Evolutionary conservation across 2,113 vertebrate species (phyloP), one percentile per base, ranked within the genome.

Genomic region (Heterocephalus glaber): DNA sequence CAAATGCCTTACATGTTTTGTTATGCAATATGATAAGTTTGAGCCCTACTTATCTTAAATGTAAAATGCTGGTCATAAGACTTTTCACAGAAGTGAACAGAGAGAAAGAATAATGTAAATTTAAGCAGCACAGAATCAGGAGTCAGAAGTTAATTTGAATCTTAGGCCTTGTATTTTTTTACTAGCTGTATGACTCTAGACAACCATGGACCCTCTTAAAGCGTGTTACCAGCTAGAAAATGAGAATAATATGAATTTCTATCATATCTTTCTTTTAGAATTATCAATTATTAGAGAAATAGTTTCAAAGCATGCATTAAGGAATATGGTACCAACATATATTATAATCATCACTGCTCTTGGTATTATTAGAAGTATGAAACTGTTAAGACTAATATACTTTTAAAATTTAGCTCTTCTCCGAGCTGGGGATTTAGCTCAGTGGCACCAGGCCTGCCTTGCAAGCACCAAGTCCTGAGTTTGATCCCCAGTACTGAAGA

Each of bases 261-360:
- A 58, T 14, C 19, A 33, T 56, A 30, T 4, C 22, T 77, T 26
- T 24, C 13, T 65, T 82, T 70, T 54, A 44, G 33, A 93, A 65
- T 58, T 83, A 2, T 82, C 76, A 89, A 41, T 58, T 88, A 94
- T 68, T 33, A 90, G n/a, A 93, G 80, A 95, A 86, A 86, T 49
- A 89, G 35, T 68, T 58, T 90, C 17, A 95, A 95, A 95, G 66
- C 47, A 56, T 44, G 26, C 44, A 76, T 6, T 74, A 41, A 68
- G 28, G 80, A 83, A 41, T 47, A 86, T 93, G 77, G 60, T 79
- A 93, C 28, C 28, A 83, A 89, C 22, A 77, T 17, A 89, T 79
- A 82, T 54, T 44, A 20, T 60, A 68, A 94, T 54, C 26, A 88
- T 24, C 41, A 87, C 8, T 86, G 76, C 38, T 86, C 19, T 87